Evolutionary conservation across 2,888 invertebrate genomes (phyloP), one percentile per base, ranked within the genome.

Genomic region (Nemurella pictetii): DNA sequence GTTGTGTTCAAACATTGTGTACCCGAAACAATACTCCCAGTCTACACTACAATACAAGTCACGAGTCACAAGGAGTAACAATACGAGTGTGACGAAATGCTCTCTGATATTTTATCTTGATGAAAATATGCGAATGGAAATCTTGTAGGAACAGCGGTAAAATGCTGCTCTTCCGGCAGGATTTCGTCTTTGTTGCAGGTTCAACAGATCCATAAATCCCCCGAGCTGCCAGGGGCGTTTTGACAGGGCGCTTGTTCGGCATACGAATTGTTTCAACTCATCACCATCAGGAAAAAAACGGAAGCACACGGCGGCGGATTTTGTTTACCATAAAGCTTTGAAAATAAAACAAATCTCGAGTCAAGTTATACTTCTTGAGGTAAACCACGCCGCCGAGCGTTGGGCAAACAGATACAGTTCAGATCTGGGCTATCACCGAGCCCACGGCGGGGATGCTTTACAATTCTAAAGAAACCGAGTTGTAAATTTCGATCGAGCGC

Each of bases 401-500:
- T n/a, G n/a, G n/a, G n/a, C n/a, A n/a, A n/a, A n/a, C n/a, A n/a
- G n/a, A n/a, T n/a, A n/a, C n/a, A n/a, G n/a, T n/a, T n/a, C n/a
- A n/a, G n/a, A n/a, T 55, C 55, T 55, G 55, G 55, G 55, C 15
- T 55, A 55, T 55, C 55, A 20, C 55, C n/a, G n/a, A n/a, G n/a
- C n/a, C n/a, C n/a, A n/a, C n/a, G 9, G 55, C 55, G 55, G 55
- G 55, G 12, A 15, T 55, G 55, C 55, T 55, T 55, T 55, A 55
- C 55, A 55, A 55, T 55, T 55, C 55, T 55, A 12, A 55, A 55
- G 55, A 55, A 55, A 55, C 55, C 9, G 55, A 55, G 55, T 55
- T 55, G 55, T 55, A 55, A 55, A 75, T 75, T 75, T 75, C 75
- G 25, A 75, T 75, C 75, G 75, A 28, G 75, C 75, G 15, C 26